These are phyloP conservation scores for Acanthurus tractus DNA, from an alignment of 2,797 vertebrate genomes.

Conservation along the genomic window DNA sequence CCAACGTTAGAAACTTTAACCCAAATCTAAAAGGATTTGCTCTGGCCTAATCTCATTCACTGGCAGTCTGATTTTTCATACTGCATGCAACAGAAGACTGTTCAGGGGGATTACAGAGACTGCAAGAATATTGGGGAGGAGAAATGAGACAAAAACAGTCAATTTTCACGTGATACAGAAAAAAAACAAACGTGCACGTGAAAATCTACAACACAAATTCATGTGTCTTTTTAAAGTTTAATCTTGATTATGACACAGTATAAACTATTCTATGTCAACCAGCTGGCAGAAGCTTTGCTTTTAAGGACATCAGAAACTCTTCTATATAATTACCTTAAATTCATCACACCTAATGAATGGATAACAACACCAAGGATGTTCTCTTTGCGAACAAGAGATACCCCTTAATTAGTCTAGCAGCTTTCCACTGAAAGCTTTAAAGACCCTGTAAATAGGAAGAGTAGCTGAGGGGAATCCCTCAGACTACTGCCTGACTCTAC, in stretches of 20 bases:
- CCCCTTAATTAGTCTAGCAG: conserved; percentile 40
- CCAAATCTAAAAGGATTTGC: conserved; percentile 73
- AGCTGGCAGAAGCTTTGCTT: conserved; percentile 8
- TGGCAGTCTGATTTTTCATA: conserved; percentile 58
- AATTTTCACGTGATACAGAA: conserved; percentile 15
- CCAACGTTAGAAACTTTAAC: conserved; percentile 60
- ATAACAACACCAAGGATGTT: conserved; percentile 40
- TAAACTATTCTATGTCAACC: not conserved
- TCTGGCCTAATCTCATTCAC: conserved; percentile 63
- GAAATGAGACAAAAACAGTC: not conserved
- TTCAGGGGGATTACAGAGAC: conserved; percentile 54
- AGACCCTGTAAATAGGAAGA: conserved; percentile 14
- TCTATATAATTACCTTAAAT: conserved; percentile 43
- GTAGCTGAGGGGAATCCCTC: conserved; percentile 3
- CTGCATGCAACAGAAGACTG: conserved; percentile 47
- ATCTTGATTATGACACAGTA: conserved; percentile 12
- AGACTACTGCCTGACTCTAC: not conserved
- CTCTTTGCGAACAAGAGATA: conserved; percentile 30
- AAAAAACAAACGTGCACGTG: not conserved
- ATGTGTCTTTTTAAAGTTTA: not conserved
- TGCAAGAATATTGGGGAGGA: conserved; percentile 21
- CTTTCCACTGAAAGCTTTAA: conserved; percentile 27
- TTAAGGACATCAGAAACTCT: conserved; percentile 17
- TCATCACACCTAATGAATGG: conserved; percentile 23
- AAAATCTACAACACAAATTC: conserved; percentile 21